phyloP scores from a whole-genome alignment of 1,140 invertebrate species.

The Pachypeltis micranthus region DNA sequence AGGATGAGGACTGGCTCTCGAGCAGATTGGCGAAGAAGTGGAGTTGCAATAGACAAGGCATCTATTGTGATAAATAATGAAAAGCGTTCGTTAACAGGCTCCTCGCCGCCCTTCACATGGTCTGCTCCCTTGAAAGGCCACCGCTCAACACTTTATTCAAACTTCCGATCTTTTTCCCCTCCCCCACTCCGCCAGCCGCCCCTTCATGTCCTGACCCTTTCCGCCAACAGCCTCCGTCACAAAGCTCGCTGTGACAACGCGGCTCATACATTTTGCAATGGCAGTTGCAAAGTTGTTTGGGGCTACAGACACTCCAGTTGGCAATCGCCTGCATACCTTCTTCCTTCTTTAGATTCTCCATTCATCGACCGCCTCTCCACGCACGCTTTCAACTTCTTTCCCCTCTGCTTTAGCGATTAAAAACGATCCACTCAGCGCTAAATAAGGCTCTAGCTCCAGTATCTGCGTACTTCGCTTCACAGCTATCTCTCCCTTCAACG shows the following conservation, averaged over 20 bases:
- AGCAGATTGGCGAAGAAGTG: background rate
- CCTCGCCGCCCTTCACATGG: background rate
- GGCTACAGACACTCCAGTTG: background rate
- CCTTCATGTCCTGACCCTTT: background rate
- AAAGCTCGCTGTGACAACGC: background rate
- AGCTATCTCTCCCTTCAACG: no score
- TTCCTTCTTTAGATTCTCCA: conserved; percentile 7
- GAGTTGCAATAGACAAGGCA: conserved; percentile 5
- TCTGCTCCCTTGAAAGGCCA: background rate
- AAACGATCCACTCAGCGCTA: no score
- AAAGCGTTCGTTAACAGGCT: conserved; percentile 5
- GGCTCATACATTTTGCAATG: conserved; percentile 7
- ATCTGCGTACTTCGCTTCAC: no score
- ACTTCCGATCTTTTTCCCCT: conserved; percentile 1
- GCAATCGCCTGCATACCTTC: conserved; percentile 4
- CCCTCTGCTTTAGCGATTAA: conserved; percentile 5
- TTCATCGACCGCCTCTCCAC: background rate
- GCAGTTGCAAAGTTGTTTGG: conserved; percentile 8
- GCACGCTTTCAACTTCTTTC: conserved; percentile 2
- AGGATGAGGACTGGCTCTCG: background rate
- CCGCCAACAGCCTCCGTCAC: no score
- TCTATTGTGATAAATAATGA: conserved; percentile 15
- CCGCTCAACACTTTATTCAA: conserved; percentile 6
- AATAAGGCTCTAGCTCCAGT: no score
- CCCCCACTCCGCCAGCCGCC: background rate